Evolutionary conservation across 2,888 invertebrate genomes (phyloP), one percentile per base, ranked within the genome.

Genomic region (Spilosoma lubricipeda): DNA sequence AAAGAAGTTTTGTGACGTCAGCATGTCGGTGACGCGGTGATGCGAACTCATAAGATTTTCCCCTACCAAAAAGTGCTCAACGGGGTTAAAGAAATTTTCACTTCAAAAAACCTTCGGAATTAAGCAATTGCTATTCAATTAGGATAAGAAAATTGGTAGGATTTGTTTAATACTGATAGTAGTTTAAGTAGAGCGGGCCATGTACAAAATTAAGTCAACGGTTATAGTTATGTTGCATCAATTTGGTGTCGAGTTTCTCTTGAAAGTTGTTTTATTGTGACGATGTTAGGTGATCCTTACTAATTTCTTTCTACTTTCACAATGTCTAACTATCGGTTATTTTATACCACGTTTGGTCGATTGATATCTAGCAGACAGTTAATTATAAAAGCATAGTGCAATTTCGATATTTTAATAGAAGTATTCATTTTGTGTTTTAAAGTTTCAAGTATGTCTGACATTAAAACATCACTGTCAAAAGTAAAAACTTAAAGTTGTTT

Each of bases 221-320:
- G 42, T 72, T 42, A 52, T 75, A 48, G 48, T 13, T 39, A n/a
- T 15, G 63, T 70, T 42, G 18, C 67, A 70, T 63, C 56, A 70
- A 73, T 63, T 68, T 71, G n/a, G 74, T 67, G 59, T 77, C 52
- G 59, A 68, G 72, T 65, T 79, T 70, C 69, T 69, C 56, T 69
- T 69, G 69, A 69, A 30, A 63, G 63, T 63, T 63, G 30, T 63
- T 63, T 59, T 63, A 63, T 18, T 63, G 30, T 15, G n/a, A 56
- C 23, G 8, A 27, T n/a, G 67, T 75, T 68, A 80, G 72, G 74
- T 74, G 70, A 77, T 82, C 77, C 72, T 79, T 83, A 72, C 73
- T 33, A 73, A 79, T 79, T 81, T 83, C 77, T 75, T 75, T 77
- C 3, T 74, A 82, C 84, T 84, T 85, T 83, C 85, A 85, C 80